Conservation (phyloP, 1,140 invertebrate species). For the Patella vulgata region DNA sequence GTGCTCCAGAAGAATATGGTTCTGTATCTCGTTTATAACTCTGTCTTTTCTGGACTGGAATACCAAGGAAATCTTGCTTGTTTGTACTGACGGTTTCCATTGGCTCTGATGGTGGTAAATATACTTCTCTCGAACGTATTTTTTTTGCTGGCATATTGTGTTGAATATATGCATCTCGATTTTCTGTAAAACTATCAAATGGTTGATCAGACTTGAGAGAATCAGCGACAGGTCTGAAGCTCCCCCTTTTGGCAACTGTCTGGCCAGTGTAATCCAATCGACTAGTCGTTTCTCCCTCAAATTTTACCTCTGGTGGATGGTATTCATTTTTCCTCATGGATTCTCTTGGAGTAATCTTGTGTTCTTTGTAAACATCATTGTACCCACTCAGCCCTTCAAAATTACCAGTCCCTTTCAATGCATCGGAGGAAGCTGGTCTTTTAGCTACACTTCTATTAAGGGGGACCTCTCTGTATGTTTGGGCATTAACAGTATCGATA, state of each 20-base stretch:
- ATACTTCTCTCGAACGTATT: too few species aligned
- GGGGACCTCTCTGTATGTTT: conserved; percentile 16
- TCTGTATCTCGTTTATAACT: conserved; percentile 54
- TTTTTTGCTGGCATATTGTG: too few species aligned
- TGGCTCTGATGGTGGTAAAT: background rate
- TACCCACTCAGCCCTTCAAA: conserved; percentile 28
- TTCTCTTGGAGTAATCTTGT: conserved; percentile 18
- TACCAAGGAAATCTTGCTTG: conserved; percentile 55
- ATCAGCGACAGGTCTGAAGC: conserved; percentile 55
- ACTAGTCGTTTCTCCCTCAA: conserved; percentile 19
- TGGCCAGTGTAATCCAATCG: conserved; percentile 13
- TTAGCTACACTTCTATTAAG: background rate
- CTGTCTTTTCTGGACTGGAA: conserved; percentile 39
- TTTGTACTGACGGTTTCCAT: background rate
- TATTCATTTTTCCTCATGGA: conserved; percentile 15
- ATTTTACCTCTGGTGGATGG: conserved; percentile 10
- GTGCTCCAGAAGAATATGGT: conserved; percentile 49
- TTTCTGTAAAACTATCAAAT: conserved; percentile 19
- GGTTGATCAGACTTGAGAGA: conserved; percentile 54
- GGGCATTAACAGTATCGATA: conserved; percentile 22
- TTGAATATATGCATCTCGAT: background rate
- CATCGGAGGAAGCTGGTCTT: conserved; percentile 1
- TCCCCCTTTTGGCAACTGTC: conserved; percentile 37
- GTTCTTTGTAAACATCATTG: conserved; percentile 18
- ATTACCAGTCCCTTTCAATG: conserved; percentile 10